These are phyloP conservation scores for Grallaria varia DNA, from an alignment of 2,113 vertebrate species.

Conservation along the genomic window DNA sequence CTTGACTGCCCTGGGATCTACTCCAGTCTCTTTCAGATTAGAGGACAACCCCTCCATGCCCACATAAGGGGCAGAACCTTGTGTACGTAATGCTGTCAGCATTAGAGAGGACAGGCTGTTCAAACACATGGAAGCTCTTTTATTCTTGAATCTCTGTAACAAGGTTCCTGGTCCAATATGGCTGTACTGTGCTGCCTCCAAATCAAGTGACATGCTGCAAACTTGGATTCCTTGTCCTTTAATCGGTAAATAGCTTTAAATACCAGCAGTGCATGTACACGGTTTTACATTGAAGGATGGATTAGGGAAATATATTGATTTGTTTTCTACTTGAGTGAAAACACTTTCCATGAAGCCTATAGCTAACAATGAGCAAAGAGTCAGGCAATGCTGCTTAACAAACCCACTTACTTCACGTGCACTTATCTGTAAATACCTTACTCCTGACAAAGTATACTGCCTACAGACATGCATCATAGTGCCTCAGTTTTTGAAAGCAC, in stretches of 20 bases:
- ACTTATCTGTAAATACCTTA: conserved; percentile 14
- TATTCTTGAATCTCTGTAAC: neutral
- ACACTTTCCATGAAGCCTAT: neutral
- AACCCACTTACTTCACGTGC: conserved; percentile 1
- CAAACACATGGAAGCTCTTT: neutral
- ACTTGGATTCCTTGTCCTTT: neutral
- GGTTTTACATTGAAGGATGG: neutral
- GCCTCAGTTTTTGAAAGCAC: neutral
- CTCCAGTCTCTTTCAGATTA: neutral
- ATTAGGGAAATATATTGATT: neutral
- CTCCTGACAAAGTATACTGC: neutral
- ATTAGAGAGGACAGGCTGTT: neutral
- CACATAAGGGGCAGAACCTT: neutral
- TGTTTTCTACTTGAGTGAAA: neutral
- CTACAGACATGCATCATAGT: neutral
- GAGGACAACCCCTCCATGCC: neutral
- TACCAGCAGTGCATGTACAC: neutral
- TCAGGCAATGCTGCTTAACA: neutral
- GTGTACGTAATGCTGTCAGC: neutral
- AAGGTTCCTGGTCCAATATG: neutral
- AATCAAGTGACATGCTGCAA: neutral
- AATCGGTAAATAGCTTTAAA: neutral
- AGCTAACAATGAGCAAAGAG: neutral
- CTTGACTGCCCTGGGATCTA: neutral
- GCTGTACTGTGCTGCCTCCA: neutral